Conservation (phyloP, 2,113 vertebrate species). For the Myrmecobius fasciatus region DNA sequence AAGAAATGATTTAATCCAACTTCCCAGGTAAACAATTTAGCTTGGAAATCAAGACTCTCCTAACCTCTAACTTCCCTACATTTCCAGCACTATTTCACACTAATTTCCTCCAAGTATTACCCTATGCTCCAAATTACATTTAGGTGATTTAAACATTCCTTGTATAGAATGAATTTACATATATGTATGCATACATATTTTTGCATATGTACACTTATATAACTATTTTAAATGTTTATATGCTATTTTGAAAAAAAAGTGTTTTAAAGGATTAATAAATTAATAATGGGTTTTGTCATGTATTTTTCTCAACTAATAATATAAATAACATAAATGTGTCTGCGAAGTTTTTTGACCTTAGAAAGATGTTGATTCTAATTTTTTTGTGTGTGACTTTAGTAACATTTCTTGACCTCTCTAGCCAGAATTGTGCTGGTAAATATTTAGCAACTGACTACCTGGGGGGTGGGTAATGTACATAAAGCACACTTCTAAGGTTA, state of each 20-base stretch:
- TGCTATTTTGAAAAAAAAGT: neutral
- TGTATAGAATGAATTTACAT: neutral
- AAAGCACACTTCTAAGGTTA: neutral
- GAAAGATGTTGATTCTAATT: neutral
- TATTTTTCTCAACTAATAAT: neutral
- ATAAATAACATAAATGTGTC: neutral
- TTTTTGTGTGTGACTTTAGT: neutral
- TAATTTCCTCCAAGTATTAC: neutral
- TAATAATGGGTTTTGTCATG: neutral
- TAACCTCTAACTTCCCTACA: neutral
- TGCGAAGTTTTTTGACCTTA: neutral
- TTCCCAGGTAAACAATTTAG: neutral
- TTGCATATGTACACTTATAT: no score
- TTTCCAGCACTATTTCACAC: neutral
- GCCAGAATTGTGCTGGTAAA: neutral
- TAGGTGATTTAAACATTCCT: neutral
- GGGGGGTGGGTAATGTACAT: neutral
- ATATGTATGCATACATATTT: no score
- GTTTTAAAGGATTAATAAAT: neutral
- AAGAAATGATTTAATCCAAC: neutral
- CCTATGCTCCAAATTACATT: neutral
- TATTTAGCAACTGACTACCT: neutral
- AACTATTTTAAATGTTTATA: neutral
- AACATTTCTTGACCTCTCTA: neutral
- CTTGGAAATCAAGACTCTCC: neutral